A percentile compares a stretch with the other conserved stretches of the same genome.
Evolutionary conservation across 2,113 vertebrate species (phyloP).

Genomic region (Chionomys nivalis): DNA sequence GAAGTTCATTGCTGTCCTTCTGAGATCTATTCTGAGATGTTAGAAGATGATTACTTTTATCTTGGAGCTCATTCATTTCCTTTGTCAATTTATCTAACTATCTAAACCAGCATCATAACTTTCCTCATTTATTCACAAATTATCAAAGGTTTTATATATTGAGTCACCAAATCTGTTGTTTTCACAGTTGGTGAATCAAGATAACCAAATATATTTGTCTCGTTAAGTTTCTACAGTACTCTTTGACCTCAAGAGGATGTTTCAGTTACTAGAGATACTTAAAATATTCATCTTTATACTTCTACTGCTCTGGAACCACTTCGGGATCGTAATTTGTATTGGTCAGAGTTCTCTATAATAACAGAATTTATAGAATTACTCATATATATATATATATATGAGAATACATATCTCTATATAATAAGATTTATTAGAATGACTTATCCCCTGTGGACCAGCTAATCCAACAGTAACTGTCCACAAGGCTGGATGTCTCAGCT

Average conservation of each 20-base stretch:
- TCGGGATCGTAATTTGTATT: neutral
- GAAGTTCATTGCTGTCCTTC: neutral
- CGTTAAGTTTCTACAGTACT: neutral
- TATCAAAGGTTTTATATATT: neutral
- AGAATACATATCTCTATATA: too few species aligned
- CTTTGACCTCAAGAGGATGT: neutral
- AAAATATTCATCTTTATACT: neutral
- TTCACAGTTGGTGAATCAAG: neutral
- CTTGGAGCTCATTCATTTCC: neutral
- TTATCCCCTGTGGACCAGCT: neutral
- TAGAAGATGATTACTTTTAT: neutral
- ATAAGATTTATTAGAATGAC: neutral
- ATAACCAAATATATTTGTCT: neutral
- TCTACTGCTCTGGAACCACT: neutral
- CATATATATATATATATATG: neutral
- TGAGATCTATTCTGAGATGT: neutral
- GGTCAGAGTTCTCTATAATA: neutral
- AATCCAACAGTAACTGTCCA: neutral
- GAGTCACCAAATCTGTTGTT: neutral
- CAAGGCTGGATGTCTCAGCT: neutral
- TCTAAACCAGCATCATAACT: neutral
- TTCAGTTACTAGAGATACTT: neutral
- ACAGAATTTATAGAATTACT: neutral
- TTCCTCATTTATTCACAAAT: neutral
- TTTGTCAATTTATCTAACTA: neutral